phyloP scores from a whole-genome alignment of 2,888 invertebrate genomes.

The Aphodius granarius region DNA sequence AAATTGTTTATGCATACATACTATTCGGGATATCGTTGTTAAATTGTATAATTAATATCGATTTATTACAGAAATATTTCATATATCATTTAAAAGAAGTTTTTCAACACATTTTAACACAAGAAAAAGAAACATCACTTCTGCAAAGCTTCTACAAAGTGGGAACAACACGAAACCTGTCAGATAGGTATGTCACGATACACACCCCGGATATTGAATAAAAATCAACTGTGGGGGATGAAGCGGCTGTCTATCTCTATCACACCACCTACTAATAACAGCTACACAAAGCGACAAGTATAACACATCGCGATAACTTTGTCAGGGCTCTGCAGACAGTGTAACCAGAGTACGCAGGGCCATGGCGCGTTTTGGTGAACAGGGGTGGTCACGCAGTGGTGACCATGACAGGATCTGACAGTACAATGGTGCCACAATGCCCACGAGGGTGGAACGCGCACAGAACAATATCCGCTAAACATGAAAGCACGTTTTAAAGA shows the following conservation, averaged over 20 bases:
- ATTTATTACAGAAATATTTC: not conserved
- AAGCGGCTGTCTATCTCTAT: not conserved
- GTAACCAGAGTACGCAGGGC: not conserved
- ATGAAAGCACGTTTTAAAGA: conserved; percentile 30
- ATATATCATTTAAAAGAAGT: not conserved
- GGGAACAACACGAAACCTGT: not conserved
- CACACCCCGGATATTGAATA: not conserved
- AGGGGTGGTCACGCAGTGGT: conserved; percentile 27
- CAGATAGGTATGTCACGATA: not conserved
- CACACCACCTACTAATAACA: conserved; percentile 27
- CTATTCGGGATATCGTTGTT: not conserved
- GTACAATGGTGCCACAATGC: conserved; percentile 34
- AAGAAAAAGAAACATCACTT: too few species aligned
- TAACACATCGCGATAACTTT: conserved; percentile 30
- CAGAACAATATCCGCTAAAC: conserved; percentile 24
- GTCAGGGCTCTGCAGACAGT: not conserved
- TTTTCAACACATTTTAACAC: too few species aligned
- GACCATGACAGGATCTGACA: conserved; percentile 35
- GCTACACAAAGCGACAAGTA: conserved; percentile 30
- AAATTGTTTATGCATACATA: not conserved
- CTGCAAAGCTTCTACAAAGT: not conserved
- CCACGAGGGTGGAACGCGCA: conserved; percentile 22
- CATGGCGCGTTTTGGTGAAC: conserved; percentile 17
- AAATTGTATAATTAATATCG: not conserved
- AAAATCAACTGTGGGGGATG: not conserved